These are phyloP conservation scores for Nephila pilipes DNA, from an alignment of 1,140 invertebrate genomes.

Conservation along the genomic window DNA sequence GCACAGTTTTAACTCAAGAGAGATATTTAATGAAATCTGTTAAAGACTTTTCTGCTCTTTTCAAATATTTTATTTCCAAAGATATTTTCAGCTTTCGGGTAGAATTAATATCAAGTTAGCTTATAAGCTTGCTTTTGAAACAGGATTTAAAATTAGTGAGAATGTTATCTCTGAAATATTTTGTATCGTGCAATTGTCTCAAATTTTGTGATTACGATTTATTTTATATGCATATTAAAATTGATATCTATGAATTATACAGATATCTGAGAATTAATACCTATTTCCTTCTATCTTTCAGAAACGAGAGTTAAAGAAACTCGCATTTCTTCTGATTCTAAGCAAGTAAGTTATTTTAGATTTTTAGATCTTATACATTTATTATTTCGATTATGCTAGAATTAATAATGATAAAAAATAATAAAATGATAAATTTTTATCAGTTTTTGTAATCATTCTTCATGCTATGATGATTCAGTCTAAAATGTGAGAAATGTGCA, in stretches of 20 bases:
- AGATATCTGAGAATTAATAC: not conserved
- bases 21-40: not conserved
- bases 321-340: not conserved
- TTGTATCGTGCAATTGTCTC: not conserved
- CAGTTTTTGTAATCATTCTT: no score
- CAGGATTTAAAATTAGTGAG: not conserved
- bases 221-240: not conserved
- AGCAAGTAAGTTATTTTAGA: not conserved
- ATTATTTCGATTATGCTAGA: no score
- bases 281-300: not conserved
- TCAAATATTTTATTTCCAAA: not conserved
- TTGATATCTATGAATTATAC: not conserved
- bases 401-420: no score
- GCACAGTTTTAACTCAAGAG: not conserved
- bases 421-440: no score
- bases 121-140: not conserved
- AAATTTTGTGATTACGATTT: not conserved
- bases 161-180: not conserved
- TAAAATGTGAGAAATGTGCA: no score
- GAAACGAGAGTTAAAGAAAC: not conserved
- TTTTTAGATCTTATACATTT: no score
- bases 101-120: not conserved
- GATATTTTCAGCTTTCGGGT: not conserved
- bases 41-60: not conserved
- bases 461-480: no score